Evolutionary conservation across 2,888 invertebrate genomes (phyloP).

Genomic region (Patella depressa): DNA sequence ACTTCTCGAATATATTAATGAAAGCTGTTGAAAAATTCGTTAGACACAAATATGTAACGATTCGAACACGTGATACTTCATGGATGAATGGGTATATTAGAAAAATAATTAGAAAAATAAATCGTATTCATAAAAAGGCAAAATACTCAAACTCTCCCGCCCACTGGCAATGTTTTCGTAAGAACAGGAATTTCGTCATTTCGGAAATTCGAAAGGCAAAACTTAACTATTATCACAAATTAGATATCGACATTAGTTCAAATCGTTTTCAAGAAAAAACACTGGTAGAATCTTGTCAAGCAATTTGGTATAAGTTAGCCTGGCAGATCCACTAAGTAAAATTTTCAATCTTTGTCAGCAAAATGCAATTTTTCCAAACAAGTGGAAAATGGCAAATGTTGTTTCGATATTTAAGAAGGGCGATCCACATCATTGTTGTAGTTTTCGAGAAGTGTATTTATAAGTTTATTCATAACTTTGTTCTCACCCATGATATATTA

Average conservation of each 20-base stretch:
- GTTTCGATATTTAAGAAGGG: background rate
- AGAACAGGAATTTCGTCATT: too few relatives aligned
- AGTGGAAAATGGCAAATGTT: background rate
- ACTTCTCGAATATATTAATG: too few relatives aligned
- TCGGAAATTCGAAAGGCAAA: too few relatives aligned
- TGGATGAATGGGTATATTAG: constrained; percentile 1
- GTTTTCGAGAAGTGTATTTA: background rate
- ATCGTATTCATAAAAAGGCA: background rate
- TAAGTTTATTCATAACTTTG: background rate
- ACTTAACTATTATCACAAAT: too few relatives aligned
- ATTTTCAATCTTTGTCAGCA: background rate
- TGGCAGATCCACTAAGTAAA: background rate
- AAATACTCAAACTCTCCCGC: too few relatives aligned
- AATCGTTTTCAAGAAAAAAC: too few relatives aligned
- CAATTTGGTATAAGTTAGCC: too few relatives aligned
- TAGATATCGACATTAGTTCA: too few relatives aligned
- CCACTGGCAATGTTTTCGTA: too few relatives aligned
- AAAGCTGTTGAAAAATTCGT: too few relatives aligned
- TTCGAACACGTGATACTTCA: background rate
- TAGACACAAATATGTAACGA: too few relatives aligned
- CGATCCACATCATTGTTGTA: background rate
- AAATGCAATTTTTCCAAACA: background rate
- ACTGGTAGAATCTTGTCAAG: too few relatives aligned
- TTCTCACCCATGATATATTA: background rate
- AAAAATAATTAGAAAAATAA: background rate